Percentiles rank a stretch among this genome's conserved stretches.
These are phyloP conservation scores for Pseudorhombus dupliciocellatus DNA, from an alignment of 2,113 vertebrate genomes.

Conservation along the genomic window DNA sequence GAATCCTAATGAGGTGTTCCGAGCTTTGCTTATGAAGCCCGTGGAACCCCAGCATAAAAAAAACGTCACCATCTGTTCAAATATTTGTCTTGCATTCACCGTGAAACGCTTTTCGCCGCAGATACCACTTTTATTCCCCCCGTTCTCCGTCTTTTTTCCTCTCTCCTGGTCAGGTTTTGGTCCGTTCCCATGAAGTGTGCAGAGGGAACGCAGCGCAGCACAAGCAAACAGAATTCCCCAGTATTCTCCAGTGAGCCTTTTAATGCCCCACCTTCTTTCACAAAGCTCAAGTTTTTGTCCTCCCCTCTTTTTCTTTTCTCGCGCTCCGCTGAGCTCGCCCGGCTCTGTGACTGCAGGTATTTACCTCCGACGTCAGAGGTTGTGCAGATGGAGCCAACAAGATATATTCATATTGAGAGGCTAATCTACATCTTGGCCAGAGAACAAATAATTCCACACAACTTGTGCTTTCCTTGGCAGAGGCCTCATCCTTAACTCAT, in stretches of 20 bases:
- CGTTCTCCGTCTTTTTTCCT: background rate
- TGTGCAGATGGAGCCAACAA: background rate
- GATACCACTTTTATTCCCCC: constrained; percentile 37
- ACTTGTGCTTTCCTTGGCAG: background rate
- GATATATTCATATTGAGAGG: background rate
- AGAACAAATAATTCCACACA: background rate
- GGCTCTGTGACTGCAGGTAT: background rate
- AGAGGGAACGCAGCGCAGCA: constrained; percentile 55
- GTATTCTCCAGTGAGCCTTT: constrained; percentile 62
- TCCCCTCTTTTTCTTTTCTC: background rate
- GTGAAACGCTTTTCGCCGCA: constrained; percentile 55
- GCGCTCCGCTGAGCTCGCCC: background rate
- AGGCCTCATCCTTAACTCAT: background rate
- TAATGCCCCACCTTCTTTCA: constrained; percentile 62
- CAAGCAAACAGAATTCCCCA: constrained; percentile 72
- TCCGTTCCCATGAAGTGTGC: constrained; percentile 60
- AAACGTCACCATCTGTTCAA: constrained; percentile 76
- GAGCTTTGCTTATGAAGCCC: constrained; percentile 38
- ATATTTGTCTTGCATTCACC: constrained; percentile 76
- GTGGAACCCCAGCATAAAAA: constrained; percentile 26
- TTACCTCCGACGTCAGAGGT: background rate
- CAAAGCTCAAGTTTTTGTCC: constrained; percentile 38
- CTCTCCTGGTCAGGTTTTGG: constrained; percentile 22
- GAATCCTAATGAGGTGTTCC: constrained; percentile 40
- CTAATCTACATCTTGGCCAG: background rate